phyloP scores from a whole-genome alignment of 2,888 invertebrate genomes.

The Conops quadrifasciatus region DNA sequence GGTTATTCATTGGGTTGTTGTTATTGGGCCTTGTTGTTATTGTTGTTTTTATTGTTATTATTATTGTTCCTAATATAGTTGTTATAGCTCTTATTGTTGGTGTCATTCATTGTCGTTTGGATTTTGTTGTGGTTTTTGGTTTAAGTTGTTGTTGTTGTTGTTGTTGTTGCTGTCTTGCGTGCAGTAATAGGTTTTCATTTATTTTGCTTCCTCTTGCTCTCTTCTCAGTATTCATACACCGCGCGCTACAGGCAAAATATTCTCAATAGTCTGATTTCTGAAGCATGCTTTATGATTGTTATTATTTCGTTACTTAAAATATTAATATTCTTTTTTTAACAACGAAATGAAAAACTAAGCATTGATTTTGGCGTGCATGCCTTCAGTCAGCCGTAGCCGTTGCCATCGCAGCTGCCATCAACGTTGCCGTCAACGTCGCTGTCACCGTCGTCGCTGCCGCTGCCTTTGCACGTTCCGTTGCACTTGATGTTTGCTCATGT shows the following conservation, averaged over 20 bases:
- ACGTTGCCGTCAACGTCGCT: not conserved
- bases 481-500: conserved; percentile 35
- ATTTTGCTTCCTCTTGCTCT: too few species aligned
- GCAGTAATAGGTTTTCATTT: too few species aligned
- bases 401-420: not conserved
- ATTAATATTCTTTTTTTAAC: not conserved
- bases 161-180: conserved; percentile 19
- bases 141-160: conserved; percentile 4
- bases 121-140: not conserved
- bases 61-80: not conserved
- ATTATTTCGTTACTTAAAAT: not conserved
- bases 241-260: too few species aligned
- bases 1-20: too few species aligned
- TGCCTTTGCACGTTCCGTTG: conserved; percentile 18
- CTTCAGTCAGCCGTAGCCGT: not conserved
- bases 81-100: not conserved
- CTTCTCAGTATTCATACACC: conserved; percentile 23
- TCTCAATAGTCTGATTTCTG: conserved; percentile 18
- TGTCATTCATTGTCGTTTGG: not conserved
- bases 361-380: not conserved
- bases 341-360: too few species aligned
- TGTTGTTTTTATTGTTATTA: not conserved
- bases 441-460: not conserved
- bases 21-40: not conserved
- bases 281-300: conserved; percentile 1